Evolutionary conservation across 2,797 vertebrate species (phyloP).

Genomic region (Xenopus petersii): DNA sequence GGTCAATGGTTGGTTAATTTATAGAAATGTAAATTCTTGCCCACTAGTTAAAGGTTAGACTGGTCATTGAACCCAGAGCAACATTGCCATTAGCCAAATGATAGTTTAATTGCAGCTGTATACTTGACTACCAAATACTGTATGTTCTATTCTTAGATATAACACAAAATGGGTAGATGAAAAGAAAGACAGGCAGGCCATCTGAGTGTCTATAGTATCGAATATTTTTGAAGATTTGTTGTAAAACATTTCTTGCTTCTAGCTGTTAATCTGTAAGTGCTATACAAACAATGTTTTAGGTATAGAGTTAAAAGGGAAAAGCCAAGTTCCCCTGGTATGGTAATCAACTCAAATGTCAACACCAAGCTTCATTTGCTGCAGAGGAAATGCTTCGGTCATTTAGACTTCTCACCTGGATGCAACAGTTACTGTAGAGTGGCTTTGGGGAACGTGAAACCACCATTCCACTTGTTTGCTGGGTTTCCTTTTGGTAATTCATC

Average conservation of each 20-base stretch:
- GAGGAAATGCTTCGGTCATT: slow-evolving; percentile 53
- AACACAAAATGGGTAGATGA: too few relatives aligned
- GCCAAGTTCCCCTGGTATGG: slow-evolving; percentile 31
- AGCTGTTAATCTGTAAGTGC: not conserved
- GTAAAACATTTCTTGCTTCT: not conserved
- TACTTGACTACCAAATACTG: too few relatives aligned
- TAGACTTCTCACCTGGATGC: slow-evolving; percentile 48
- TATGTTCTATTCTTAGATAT: too few relatives aligned
- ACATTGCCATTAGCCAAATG: too few relatives aligned
- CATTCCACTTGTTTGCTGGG: slow-evolving; percentile 43
- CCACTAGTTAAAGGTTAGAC: too few relatives aligned
- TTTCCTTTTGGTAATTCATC: slow-evolving; percentile 41
- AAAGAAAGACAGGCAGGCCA: too few relatives aligned
- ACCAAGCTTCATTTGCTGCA: slow-evolving; percentile 52
- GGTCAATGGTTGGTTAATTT: too few relatives aligned
- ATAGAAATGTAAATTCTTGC: too few relatives aligned
- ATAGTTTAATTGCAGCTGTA: too few relatives aligned
- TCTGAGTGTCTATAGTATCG: too few relatives aligned
- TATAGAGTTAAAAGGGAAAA: slow-evolving; percentile 51
- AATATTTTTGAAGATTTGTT: not conserved
- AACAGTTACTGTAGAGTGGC: slow-evolving; percentile 32
- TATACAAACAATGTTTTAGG: slow-evolving; percentile 38
- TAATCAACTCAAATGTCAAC: slow-evolving; percentile 49
- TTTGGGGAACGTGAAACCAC: slow-evolving; percentile 36
- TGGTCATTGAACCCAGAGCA: too few relatives aligned